Evolutionary conservation across 2,888 invertebrate genomes (phyloP).

Genomic region (Watsonalla binaria): DNA sequence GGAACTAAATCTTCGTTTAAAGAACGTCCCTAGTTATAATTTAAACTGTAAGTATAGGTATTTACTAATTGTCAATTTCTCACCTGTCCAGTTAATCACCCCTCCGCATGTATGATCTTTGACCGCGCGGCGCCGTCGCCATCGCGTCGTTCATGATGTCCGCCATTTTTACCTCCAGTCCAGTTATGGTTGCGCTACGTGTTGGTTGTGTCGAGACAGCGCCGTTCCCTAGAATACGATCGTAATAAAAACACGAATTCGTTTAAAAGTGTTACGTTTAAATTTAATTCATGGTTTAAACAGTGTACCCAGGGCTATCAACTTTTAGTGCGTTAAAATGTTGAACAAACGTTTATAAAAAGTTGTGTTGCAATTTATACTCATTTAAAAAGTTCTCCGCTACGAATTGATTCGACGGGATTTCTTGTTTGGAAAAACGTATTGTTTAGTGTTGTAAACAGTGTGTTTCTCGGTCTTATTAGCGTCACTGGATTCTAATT

Average conservation of each 20-base stretch:
- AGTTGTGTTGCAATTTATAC: constrained; percentile 35
- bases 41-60: neutral
- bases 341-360: constrained; percentile 18
- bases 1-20: too few species aligned
- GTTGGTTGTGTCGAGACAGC: constrained; percentile 31
- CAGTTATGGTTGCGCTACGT: constrained; percentile 43
- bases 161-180: constrained; percentile 63
- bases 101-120: constrained; percentile 51
- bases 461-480: constrained; percentile 31
- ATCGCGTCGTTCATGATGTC: constrained; percentile 3
- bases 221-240: constrained; percentile 34
- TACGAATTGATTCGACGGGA: constrained; percentile 20
- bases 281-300: constrained; percentile 21
- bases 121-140: constrained; percentile 38
- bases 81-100: constrained; percentile 22
- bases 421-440: constrained; percentile 19
- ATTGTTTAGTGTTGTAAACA: constrained; percentile 30
- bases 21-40: neutral
- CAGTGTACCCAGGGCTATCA: constrained; percentile 21
- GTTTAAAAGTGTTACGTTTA: constrained; percentile 29
- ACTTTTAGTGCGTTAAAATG: constrained; percentile 6
- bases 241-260: constrained; percentile 41
- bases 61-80: constrained; percentile 7
- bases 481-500: constrained; percentile 50
- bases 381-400: constrained; percentile 18